Percentiles rank a stretch among this genome's conserved stretches.
Conservation (phyloP, 2,113 vertebrate species). For the Bombycilla garrulus region DNA sequence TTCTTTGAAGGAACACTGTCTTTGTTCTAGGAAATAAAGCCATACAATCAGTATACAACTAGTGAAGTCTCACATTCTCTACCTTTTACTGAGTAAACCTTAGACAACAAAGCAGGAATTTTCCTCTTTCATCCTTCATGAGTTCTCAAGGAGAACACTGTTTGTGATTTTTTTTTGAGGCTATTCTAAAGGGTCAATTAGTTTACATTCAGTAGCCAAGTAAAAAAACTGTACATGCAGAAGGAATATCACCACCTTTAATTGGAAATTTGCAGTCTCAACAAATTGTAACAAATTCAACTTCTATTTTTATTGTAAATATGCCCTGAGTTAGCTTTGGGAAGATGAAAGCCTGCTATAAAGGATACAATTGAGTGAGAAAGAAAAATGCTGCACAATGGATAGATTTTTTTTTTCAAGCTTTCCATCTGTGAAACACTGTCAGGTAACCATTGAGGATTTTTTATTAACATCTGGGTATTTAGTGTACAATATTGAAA, state of each 20-base stretch:
- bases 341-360: constrained; percentile 27
- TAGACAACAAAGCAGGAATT: constrained; percentile 17
- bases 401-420: neutral
- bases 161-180: constrained; percentile 21
- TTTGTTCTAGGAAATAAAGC: constrained; percentile 73
- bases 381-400: neutral
- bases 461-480: neutral
- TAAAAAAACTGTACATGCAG: neutral
- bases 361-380: neutral
- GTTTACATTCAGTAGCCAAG: neutral
- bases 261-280: constrained; percentile 31
- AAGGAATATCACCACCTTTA: neutral
- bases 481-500: neutral
- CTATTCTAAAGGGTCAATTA: constrained; percentile 20
- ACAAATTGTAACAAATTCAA: constrained; percentile 14
- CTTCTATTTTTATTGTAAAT: constrained; percentile 38
- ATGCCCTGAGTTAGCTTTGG: neutral
- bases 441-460: neutral
- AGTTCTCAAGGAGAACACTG: constrained; percentile 15
- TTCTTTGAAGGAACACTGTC: constrained; percentile 58
- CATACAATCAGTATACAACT: neutral
- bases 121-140: neutral
- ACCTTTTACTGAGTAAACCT: constrained; percentile 45
- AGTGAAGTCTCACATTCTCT: constrained; percentile 36
- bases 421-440: neutral